These are phyloP conservation scores for Chelonus formosanus DNA, from an alignment of 2,888 invertebrate genomes.

Conservation along the genomic window DNA sequence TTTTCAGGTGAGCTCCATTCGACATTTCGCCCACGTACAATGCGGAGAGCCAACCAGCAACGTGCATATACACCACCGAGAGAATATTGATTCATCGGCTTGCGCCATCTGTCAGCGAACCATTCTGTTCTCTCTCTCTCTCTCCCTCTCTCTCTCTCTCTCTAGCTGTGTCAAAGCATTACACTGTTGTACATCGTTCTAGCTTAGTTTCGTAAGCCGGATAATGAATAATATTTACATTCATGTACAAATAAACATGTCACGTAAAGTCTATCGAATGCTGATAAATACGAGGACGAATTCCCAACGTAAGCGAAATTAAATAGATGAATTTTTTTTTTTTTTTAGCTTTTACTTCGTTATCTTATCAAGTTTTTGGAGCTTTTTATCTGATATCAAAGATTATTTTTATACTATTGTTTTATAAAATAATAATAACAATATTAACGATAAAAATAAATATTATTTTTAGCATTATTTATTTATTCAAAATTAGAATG, in stretches of 20 bases:
- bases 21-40: conserved; percentile 29
- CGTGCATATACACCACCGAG: conserved; percentile 11
- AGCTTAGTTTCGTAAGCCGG: conserved; percentile 49
- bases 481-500: no score
- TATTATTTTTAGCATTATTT: no score
- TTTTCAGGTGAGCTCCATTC: conserved; percentile 29
- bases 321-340: conserved; percentile 4
- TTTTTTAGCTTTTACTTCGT: background rate
- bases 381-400: no score
- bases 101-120: conserved; percentile 55
- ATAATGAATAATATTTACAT: conserved; percentile 51
- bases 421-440: no score
- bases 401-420: no score
- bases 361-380: background rate
- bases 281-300: conserved; percentile 8
- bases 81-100: conserved; percentile 53
- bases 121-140: conserved; percentile 22
- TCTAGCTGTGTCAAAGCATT: conserved; percentile 17
- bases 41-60: conserved; percentile 24
- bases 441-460: no score
- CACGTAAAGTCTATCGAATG: conserved; percentile 22
- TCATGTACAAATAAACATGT: conserved; percentile 48
- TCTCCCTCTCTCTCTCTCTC: conserved; percentile 30
- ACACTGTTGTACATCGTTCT: conserved; percentile 5
- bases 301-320: conserved; percentile 15